Evolutionary conservation across 2,888 invertebrate genomes (phyloP).

Genomic region (Ommatoiulus sabulosus): DNA sequence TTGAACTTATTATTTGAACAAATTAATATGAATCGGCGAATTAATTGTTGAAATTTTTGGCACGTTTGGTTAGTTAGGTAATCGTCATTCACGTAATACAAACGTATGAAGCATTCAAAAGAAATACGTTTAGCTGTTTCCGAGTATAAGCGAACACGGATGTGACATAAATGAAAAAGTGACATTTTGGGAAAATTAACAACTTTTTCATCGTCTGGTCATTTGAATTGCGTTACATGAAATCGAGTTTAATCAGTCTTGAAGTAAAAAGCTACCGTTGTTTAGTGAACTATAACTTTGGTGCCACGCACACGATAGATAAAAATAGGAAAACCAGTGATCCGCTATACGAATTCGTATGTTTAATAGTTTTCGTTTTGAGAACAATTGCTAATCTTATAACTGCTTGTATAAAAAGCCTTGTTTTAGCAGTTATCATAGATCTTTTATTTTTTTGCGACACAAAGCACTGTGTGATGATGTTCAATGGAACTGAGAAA

Average conservation of each 20-base stretch:
- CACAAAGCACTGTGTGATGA: background rate
- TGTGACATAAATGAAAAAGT: too few relatives aligned
- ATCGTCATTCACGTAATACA: too few relatives aligned
- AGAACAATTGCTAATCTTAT: slow-evolving; percentile 17
- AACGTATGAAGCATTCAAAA: too few relatives aligned
- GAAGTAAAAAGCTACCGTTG: background rate
- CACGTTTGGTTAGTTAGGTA: too few relatives aligned
- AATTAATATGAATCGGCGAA: background rate
- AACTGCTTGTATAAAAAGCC: background rate
- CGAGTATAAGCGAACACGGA: too few relatives aligned
- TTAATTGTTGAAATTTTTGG: background rate
- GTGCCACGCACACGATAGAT: background rate
- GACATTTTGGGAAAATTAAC: background rate
- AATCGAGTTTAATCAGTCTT: background rate
- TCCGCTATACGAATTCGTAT: slow-evolving; percentile 28
- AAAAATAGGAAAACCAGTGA: slow-evolving; percentile 24
- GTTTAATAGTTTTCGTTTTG: background rate
- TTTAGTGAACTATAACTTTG: background rate
- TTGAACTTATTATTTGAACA: background rate
- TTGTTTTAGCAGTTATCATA: background rate
- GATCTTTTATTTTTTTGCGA: background rate
- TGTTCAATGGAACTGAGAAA: background rate
- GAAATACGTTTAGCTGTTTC: too few relatives aligned
- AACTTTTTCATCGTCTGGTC: background rate
- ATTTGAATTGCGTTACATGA: background rate